Base-by-base conservation (phyloP, 2,888 invertebrate genomes). In the Coelopa pilipes region DNA sequence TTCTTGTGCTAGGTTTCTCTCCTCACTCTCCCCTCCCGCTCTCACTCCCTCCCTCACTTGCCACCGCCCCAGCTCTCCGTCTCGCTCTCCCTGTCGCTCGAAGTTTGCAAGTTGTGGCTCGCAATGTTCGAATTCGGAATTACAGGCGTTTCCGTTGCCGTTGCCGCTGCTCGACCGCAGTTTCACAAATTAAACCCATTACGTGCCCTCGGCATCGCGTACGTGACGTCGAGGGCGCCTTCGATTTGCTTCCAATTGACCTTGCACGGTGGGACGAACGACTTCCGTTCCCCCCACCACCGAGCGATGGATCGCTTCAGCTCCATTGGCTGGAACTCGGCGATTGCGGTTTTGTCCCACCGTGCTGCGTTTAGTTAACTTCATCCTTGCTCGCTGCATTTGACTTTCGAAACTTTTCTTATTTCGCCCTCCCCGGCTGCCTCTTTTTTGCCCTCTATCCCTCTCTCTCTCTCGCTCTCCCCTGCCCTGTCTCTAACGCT, bases 121-220 rank as follows among this genome's bases (percentile, higher is more conserved):
- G 2, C 34, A 4, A 34, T 34, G 34, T 34, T 34, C 34, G 34
- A 34, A 34, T 34, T 34, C 34, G 34, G 34, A 34, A 34, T 34
- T 34, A 34, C 34, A 34, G 34, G 34, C 34, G 34, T 34, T 17
- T 4, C 55, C 34, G n/a, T n/a, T 34, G 15, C 10, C 34, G 34
- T 34, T 17, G 11, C 55, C 34, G n/a, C 34, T 34, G 15, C 10
- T 11, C 21, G 53, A 55, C 67, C 67, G 24, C 67, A 68, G 24
- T 68, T 68, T 68, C 45, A 55, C 67, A 55, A 68, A 68, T 68
- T 68, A 68, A 68, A 68, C 53, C n/a, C 55, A 45, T 34, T 68
- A 68, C 67, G 67, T 68, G 67, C 24, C 34, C 34, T 17, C 67
- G 45, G 17, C 24, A 34, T 53, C 11, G 21, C 67, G 67, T 34